These are phyloP conservation scores for Halictus quadricinctus DNA, from an alignment of 2,888 invertebrate genomes.

Conservation along the genomic window DNA sequence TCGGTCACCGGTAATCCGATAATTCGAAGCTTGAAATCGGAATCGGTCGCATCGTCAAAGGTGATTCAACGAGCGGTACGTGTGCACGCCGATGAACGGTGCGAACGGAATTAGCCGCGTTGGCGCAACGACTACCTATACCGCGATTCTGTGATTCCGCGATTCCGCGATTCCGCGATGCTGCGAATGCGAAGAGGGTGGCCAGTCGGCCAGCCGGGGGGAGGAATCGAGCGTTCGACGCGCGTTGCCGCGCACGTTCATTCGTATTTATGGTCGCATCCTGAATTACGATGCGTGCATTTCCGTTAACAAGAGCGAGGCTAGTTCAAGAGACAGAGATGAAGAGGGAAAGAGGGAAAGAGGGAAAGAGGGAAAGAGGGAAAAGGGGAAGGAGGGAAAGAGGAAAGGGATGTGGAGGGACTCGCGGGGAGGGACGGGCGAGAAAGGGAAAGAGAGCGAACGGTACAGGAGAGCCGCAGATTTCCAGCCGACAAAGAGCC, in stretches of 20 bases:
- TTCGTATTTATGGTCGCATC: constrained; percentile 61
- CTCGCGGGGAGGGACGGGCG: neutral
- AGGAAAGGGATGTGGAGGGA: neutral
- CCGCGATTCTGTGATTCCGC: neutral
- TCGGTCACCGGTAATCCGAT: neutral
- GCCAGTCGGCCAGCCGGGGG: neutral
- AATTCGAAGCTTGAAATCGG: neutral
- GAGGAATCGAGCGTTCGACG: neutral
- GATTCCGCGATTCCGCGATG: neutral
- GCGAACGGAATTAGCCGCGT: constrained; percentile 22
- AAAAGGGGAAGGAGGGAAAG: neutral
- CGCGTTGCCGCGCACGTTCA: constrained; percentile 24
- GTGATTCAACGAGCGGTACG: constrained; percentile 31
- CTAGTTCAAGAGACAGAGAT: constrained; percentile 26
- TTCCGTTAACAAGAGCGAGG: constrained; percentile 63
- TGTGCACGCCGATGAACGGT: constrained; percentile 10
- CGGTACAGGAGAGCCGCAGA: constrained; percentile 13
- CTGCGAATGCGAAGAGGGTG: constrained; percentile 14
- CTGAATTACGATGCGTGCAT: constrained; percentile 63
- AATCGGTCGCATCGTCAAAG: constrained; percentile 24
- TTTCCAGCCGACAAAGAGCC: constrained; percentile 64
- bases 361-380: neutral
- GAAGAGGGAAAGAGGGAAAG: neutral
- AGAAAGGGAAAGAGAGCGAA: neutral
- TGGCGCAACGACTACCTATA: neutral